Percentiles rank a stretch among this genome's conserved stretches.
Conservation (phyloP, 1,140 invertebrate species). For the Drosophila serrata region DNA sequence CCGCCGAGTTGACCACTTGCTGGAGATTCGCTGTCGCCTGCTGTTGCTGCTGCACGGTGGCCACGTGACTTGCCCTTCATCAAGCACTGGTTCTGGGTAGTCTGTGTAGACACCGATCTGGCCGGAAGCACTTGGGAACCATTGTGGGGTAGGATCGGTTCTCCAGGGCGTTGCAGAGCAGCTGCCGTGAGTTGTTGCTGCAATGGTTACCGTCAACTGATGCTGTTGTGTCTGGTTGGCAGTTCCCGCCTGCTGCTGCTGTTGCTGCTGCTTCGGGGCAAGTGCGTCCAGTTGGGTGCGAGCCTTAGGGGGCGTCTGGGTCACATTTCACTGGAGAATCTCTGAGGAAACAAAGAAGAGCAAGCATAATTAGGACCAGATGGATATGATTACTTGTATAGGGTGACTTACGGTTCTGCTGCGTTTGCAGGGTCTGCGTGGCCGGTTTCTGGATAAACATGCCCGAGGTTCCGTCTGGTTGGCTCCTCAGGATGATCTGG, state of each 20-base stretch:
- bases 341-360: slow-evolving; percentile 39
- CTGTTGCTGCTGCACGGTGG: slow-evolving; percentile 63
- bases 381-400: slow-evolving; percentile 35
- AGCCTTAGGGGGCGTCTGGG: too few species aligned
- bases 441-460: slow-evolving; percentile 96
- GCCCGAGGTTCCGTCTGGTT: slow-evolving; percentile 89
- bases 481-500: slow-evolving; percentile 93
- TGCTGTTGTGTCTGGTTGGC: slow-evolving; percentile 39
- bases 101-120: slow-evolving; percentile 91
- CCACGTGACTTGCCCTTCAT: too few species aligned
- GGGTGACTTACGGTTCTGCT: slow-evolving; percentile 77
- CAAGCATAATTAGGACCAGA: neutral
- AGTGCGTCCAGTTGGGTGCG: too few species aligned
- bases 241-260: slow-evolving; percentile 34
- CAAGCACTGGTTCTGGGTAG: too few species aligned
- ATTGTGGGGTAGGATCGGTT: slow-evolving; percentile 87
- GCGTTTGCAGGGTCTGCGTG: slow-evolving; percentile 81
- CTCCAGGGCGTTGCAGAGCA: slow-evolving; percentile 62
- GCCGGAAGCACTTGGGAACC: slow-evolving; percentile 89
- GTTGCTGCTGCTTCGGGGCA: slow-evolving; percentile 73
- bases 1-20: slow-evolving; percentile 80
- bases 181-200: slow-evolving; percentile 62
- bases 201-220: slow-evolving; percentile 55
- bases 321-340: too few species aligned
- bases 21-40: slow-evolving; percentile 83